These are phyloP conservation scores for Piezodorus guildinii DNA, from an alignment of 1,140 invertebrate species.

Conservation along the genomic window DNA sequence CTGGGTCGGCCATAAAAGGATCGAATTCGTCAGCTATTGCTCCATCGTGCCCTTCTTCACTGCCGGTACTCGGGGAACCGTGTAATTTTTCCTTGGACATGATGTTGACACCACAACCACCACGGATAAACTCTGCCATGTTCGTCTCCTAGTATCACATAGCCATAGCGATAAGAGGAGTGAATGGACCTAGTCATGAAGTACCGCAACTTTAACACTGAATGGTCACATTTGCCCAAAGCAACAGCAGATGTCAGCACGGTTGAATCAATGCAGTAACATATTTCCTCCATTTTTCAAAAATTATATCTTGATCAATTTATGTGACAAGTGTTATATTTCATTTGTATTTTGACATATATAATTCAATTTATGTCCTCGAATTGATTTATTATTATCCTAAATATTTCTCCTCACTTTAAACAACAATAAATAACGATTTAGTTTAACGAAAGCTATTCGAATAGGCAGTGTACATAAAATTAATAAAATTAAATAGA, in stretches of 20 bases:
- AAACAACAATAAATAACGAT: too few species aligned
- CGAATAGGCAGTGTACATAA: too few species aligned
- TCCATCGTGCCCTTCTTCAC: slow-evolving; percentile 61
- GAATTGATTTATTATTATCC: too few species aligned
- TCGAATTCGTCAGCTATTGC: slow-evolving; percentile 59
- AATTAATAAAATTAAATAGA: too few species aligned
- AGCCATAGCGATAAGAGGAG: slow-evolving; percentile 4
- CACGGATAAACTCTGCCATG: slow-evolving; percentile 47
- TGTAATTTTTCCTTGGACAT: slow-evolving; percentile 41
- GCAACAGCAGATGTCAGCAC: slow-evolving; percentile 8
- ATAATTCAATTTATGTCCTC: too few species aligned
- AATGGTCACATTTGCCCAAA: neutral
- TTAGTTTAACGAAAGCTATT: too few species aligned
- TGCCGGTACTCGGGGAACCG: slow-evolving; percentile 70
- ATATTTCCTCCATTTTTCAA: too few species aligned
- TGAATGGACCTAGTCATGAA: neutral
- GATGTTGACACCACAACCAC: slow-evolving; percentile 41
- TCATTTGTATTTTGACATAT: too few species aligned
- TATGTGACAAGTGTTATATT: too few species aligned
- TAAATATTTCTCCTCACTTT: too few species aligned
- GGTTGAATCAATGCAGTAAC: neutral
- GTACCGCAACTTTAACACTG: neutral
- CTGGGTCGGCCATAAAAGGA: slow-evolving; percentile 49
- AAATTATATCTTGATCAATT: too few species aligned
- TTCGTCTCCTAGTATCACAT: slow-evolving; percentile 16